Evolutionary conservation across 2,888 invertebrate species (phyloP).

Genomic region (Polyploca ridens): DNA sequence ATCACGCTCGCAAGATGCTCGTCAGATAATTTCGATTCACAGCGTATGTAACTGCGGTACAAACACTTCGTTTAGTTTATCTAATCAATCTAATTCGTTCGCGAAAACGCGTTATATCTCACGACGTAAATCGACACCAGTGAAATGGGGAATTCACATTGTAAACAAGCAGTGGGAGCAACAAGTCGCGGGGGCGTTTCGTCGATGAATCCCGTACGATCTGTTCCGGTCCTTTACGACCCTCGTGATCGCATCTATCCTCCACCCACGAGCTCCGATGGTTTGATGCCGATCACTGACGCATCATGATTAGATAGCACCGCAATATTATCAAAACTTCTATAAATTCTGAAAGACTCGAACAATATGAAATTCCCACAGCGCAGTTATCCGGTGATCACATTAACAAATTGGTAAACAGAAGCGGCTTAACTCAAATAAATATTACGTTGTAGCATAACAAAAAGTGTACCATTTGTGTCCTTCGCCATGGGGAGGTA

Average conservation of each 20-base stretch:
- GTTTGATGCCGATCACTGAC: constrained; percentile 30
- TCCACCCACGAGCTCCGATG: constrained; percentile 38
- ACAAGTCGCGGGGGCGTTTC: constrained; percentile 65
- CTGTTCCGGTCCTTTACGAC: constrained; percentile 59
- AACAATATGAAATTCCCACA: neutral
- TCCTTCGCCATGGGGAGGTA: constrained; percentile 41
- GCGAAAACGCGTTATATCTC: constrained; percentile 42
- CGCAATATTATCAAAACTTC: neutral
- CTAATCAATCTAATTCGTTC: constrained; percentile 39
- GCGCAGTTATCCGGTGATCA: constrained; percentile 1
- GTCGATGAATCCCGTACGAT: constrained; percentile 48
- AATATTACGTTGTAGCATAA: constrained; percentile 43
- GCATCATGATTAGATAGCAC: neutral
- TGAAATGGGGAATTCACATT: constrained; percentile 52
- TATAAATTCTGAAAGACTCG: neutral
- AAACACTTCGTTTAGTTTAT: constrained; percentile 24
- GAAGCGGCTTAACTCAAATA: neutral
- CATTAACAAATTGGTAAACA: constrained; percentile 5
- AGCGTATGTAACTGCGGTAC: constrained; percentile 18
- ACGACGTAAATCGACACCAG: constrained; percentile 45
- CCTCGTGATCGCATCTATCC: constrained; percentile 50
- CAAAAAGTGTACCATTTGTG: constrained; percentile 57
- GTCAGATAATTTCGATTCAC: constrained; percentile 36
- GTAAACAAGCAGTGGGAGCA: constrained; percentile 68
- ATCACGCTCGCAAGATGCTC: constrained; percentile 30